Evolutionary conservation across 1,140 invertebrate genomes (phyloP), one percentile per base, ranked within the genome.

Genomic region (Chironomus tepperi): DNA sequence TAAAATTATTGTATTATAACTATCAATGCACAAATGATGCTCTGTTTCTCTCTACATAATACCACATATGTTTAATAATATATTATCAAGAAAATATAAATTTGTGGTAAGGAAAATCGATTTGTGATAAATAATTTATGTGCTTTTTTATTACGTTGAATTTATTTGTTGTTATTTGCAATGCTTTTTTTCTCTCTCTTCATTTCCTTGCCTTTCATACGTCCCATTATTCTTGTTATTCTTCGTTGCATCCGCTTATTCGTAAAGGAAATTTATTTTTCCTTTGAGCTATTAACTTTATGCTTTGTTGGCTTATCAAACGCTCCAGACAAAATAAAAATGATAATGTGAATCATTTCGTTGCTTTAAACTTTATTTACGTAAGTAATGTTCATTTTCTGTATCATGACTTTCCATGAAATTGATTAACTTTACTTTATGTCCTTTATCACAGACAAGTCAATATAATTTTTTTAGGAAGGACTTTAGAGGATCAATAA

Each of bases 101-200:
- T 70, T 57, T 70, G 65, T 70, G 65, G 65, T 15, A 70, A 70
- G 18, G 65, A 70, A 70, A 70, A 70, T 70, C 65, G 65, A 70
- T 70, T 70, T 70, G 19, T 16, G 18, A 70, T 70, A 70, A 70
- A 70, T 70, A 18, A 70, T 70, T 70, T 70, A 70, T 70, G 65
- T 70, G 18, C 16, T 70, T 70, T 70, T 70, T 70, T 70, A 19
- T 19, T 70, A 70, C 16, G 16, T 9, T 57, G 9, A 10, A 12
- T 70, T 70, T 19, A 9, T 3, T 70, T 18, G 65, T 70, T 70
- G 65, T 9, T 70, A 16, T 16, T 70, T 70, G 16, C 65, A 21
- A 8, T 70, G 65, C 18, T 19, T 70, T 70, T 18, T 15, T 47
- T 47, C 43, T 47, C n/a, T 21, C 18, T 19, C 19, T 18, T 19